phyloP scores from a whole-genome alignment of 2,888 invertebrate genomes.

The Nemoura dubitans region DNA sequence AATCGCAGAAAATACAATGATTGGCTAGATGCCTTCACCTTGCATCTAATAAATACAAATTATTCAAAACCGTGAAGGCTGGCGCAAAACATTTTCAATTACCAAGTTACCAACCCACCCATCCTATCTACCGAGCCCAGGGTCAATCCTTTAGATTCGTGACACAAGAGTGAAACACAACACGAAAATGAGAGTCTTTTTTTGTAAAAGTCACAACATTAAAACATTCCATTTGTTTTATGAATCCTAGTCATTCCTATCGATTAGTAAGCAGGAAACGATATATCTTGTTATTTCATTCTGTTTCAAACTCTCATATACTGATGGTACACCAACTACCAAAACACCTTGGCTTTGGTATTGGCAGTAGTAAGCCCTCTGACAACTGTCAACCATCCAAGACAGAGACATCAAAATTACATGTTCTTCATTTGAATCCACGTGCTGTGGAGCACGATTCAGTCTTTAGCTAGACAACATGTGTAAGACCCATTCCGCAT shows the following conservation, averaged over 20 bases:
- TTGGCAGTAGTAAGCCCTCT: too few relatives aligned
- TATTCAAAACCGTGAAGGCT: not conserved
- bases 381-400: too few relatives aligned
- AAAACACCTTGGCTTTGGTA: too few relatives aligned
- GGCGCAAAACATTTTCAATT: not conserved
- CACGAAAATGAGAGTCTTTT: too few relatives aligned
- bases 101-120: not conserved
- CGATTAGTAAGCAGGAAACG: not conserved
- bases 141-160: not conserved
- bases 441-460: not conserved
- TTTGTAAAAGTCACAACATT: not conserved
- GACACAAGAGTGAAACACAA: not conserved
- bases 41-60: not conserved
- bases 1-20: not conserved
- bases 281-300: not conserved
- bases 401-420: too few relatives aligned
- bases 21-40: slow-evolving; percentile 24
- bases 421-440: not conserved
- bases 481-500: not conserved
- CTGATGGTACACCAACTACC: too few relatives aligned
- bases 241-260: not conserved
- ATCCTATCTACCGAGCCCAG: not conserved
- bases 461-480: not conserved
- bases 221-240: not conserved
- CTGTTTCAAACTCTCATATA: not conserved